Evolutionary conservation across 2,797 vertebrate species (phyloP).

Genomic region (Echiichthys vipera): DNA sequence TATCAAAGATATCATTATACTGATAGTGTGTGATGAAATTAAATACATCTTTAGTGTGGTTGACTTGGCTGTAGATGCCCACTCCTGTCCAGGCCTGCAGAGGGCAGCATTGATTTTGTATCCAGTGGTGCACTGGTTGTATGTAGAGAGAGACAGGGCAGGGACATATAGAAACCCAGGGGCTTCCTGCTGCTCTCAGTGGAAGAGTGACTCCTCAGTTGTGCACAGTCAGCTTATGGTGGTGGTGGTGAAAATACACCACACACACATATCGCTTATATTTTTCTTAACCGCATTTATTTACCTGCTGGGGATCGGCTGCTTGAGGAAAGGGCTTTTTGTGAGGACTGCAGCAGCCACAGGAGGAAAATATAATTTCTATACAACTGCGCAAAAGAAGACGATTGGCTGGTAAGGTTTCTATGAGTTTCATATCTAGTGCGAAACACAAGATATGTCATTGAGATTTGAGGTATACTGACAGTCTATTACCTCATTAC

Average conservation of each 20-base stretch:
- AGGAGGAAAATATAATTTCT: constrained; percentile 19
- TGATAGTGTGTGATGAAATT: background rate
- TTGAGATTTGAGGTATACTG: background rate
- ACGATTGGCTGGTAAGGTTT: constrained; percentile 32
- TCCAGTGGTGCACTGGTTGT: constrained; percentile 30
- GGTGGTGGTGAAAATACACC: constrained; percentile 18
- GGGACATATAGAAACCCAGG: constrained; percentile 28
- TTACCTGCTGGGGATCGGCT: background rate
- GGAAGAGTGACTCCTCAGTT: constrained; percentile 25
- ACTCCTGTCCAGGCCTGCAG: constrained; percentile 33
- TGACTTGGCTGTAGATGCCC: background rate
- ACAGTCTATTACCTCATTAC: background rate
- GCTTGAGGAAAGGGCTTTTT: constrained; percentile 11
- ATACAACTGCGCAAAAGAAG: constrained; percentile 12
- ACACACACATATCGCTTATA: background rate
- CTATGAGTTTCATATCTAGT: constrained; percentile 38
- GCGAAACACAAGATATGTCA: background rate
- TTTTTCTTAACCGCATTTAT: background rate
- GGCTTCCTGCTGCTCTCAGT: constrained; percentile 30
- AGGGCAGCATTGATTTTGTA: background rate
- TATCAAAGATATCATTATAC: background rate
- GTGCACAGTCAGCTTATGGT: constrained; percentile 24
- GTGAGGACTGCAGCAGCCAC: constrained; percentile 48
- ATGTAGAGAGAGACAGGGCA: constrained; percentile 61
- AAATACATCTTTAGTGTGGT: background rate